Base-by-base conservation (phyloP, 1,140 invertebrate species). In the Antheraea mylitta region DNA sequence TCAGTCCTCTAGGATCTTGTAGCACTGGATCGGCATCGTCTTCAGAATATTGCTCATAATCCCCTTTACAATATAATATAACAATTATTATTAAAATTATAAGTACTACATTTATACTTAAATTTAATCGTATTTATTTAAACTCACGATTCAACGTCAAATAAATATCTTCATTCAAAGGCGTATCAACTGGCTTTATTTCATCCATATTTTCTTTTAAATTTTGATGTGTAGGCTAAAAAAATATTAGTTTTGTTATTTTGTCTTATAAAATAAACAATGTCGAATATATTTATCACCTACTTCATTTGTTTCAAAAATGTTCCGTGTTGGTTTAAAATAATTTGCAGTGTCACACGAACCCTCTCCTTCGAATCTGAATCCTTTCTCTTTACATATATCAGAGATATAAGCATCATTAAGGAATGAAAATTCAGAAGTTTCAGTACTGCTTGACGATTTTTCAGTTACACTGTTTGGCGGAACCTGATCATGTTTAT, bases 141-240 rank as follows among this genome's bases (percentile, higher is more conserved):
- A 53, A 66, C 87, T 82, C 79, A 91, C 89, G 82, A 73, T 91
- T 91, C 63, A 91, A 69, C 38, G 85, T 83, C 60, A 86, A 74
- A 73, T 79, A 91, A 19, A 86, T 79, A 69, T 87, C 81, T 83
- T 89, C 88, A 78, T 83, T 88, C 45, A 75, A 70, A 16, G 64
- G 69, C 13, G 79, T 68, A 13, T 82, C 77, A 30, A 48, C 70
- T 74, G 60, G 67, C 64, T 65, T 64, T 42, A 42, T 42, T 42
- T 8, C 7, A 42, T 11, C 11, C 38, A 11, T n/a, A 53, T n/a
- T 53, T 53, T 53, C 45, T 53, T 16, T 7, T 53, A 53, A 53
- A 53, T 53, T 13, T 53, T 53, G 11, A 9, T 53, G 11, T 16
- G 45, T 9, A 53, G 13, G 45, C 45, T 53, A 53, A 53, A 53